A percentile compares a stretch with the other conserved stretches of the same genome.
phyloP scores from a whole-genome alignment of 2,797 vertebrate species.

The Pantherophis alleghaniensis region DNA sequence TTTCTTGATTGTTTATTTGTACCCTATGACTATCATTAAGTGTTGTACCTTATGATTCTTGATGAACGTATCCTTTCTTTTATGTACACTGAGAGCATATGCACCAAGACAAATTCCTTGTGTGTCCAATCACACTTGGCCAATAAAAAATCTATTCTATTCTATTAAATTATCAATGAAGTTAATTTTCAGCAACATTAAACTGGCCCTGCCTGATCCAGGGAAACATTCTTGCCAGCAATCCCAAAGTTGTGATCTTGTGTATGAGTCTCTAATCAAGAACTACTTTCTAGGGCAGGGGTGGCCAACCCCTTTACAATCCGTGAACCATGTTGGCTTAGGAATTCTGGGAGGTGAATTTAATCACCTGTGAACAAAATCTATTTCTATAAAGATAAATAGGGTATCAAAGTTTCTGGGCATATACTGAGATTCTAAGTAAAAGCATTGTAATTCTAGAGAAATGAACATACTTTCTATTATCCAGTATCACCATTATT shows the following conservation, averaged over 20 bases:
- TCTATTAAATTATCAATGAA: conserved; percentile 12
- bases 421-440: not conserved
- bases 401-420: conserved; percentile 5
- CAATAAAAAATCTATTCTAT: too few species aligned
- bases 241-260: not conserved
- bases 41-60: too few species aligned
- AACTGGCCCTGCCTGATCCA: too few species aligned
- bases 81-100: too few species aligned
- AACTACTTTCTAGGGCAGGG: not conserved
- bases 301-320: not conserved
- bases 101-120: too few species aligned
- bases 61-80: too few species aligned
- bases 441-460: not conserved
- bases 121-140: too few species aligned
- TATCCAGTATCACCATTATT: not conserved
- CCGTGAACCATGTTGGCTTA: not conserved
- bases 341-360: not conserved
- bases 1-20: too few species aligned
- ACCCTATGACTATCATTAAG: too few species aligned
- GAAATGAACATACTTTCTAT: not conserved
- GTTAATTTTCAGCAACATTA: not conserved
- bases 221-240: not conserved
- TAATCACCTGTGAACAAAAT: not conserved
- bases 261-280: not conserved
- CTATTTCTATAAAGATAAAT: not conserved